These are phyloP conservation scores for Enteromius trimaculatus DNA, from an alignment of 2,797 vertebrate species.

Conservation along the genomic window DNA sequence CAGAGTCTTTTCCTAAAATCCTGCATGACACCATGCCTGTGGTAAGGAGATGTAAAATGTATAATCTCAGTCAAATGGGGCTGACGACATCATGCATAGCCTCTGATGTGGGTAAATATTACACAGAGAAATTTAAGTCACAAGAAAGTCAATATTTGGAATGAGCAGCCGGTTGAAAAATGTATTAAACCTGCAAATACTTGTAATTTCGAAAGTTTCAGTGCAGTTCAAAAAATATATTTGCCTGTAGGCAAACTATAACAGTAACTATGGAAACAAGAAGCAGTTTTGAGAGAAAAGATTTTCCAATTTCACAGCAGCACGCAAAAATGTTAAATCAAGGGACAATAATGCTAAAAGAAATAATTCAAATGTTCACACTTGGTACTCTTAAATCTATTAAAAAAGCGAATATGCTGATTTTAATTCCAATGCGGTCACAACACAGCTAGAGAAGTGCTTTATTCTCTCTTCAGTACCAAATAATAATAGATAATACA, in stretches of 20 bases:
- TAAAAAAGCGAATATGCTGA: neutral
- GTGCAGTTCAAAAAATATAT: constrained; percentile 11
- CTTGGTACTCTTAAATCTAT: neutral
- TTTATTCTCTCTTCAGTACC: neutral
- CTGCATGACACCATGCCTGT: constrained; percentile 87
- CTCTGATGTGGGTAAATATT: constrained; percentile 10
- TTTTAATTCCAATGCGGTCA: neutral
- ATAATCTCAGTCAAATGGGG: neutral
- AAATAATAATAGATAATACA: constrained; percentile 2
- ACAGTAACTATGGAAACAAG: constrained; percentile 19
- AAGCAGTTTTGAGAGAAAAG: constrained; percentile 14
- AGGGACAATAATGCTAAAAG: neutral
- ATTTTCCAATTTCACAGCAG: neutral
- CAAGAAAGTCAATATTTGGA: constrained; percentile 5
- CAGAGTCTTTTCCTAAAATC: constrained; percentile 87
- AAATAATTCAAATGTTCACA: neutral
- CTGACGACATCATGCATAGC: constrained; percentile 2
- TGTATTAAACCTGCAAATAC: constrained; percentile 8
- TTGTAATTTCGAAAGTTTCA: neutral
- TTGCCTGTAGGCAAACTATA: neutral
- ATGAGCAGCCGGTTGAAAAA: neutral
- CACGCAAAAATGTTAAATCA: neutral
- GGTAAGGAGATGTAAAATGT: constrained; percentile 67
- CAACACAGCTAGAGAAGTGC: neutral
- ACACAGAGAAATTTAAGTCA: constrained; percentile 4